Conservation (phyloP, 2,797 vertebrate genomes). For the Ctenosaura bakeri region DNA sequence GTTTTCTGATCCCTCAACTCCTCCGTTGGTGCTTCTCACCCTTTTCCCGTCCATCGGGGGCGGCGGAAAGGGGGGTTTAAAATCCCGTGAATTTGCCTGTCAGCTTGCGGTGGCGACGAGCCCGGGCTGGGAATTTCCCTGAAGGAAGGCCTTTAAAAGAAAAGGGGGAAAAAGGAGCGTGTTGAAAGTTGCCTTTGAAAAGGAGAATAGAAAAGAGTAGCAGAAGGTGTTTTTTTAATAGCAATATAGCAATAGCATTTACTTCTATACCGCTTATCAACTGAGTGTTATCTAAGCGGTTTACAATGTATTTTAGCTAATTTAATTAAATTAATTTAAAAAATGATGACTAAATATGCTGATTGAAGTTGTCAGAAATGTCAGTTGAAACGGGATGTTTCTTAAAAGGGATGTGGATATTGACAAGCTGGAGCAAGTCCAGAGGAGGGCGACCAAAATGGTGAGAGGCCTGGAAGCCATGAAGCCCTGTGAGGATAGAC, state of each 20-base stretch:
- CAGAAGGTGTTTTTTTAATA: not conserved
- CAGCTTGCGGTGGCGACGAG: not conserved
- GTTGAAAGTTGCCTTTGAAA: not conserved
- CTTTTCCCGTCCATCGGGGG: not conserved
- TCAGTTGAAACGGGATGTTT: not conserved
- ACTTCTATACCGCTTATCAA: too few relatives aligned
- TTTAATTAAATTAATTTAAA: too few relatives aligned
- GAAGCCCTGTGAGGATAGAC: too few relatives aligned
- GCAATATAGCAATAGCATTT: too few relatives aligned
- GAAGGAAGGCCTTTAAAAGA: too few relatives aligned
- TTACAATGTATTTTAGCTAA: too few relatives aligned
- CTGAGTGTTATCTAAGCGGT: too few relatives aligned
- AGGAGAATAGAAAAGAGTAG: too few relatives aligned
- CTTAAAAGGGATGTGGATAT: not conserved
- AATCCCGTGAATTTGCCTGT: not conserved
- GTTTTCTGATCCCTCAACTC: not conserved
- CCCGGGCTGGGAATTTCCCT: not conserved
- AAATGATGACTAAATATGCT: not conserved
- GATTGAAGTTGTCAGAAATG: not conserved
- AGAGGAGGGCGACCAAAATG: too few relatives aligned
- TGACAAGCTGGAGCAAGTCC: too few relatives aligned
- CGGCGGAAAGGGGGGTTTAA: not conserved
- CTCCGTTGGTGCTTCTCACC: not conserved
- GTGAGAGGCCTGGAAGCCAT: too few relatives aligned
- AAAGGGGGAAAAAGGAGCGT: too few relatives aligned